Percentiles rank a stretch among this genome's conserved stretches.
These are phyloP conservation scores for Epinephelus fuscoguttatus DNA, from an alignment of 2,113 vertebrate genomes.

Conservation along the genomic window DNA sequence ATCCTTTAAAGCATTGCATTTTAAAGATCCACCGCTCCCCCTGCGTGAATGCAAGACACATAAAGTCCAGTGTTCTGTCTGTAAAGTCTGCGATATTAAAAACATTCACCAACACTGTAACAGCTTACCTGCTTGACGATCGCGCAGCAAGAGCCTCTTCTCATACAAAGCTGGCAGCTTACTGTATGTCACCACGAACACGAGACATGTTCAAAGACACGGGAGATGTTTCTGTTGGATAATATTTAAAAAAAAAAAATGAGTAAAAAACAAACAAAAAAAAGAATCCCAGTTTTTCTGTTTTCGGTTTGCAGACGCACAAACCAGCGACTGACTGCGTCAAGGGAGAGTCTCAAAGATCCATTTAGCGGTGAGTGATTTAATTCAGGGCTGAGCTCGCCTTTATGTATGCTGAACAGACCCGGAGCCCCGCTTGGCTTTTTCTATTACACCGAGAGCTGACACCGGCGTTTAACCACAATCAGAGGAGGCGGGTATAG, in stretches of 20 bases:
- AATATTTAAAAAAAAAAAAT: slow-evolving; percentile 37
- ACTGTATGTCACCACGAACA: slow-evolving; percentile 77
- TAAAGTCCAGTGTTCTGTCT: background rate
- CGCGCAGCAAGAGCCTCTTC: slow-evolving; percentile 63
- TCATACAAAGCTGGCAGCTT: slow-evolving; percentile 66
- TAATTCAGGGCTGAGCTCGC: slow-evolving; percentile 81
- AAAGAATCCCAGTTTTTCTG: slow-evolving; percentile 81
- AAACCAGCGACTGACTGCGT: slow-evolving; percentile 89
- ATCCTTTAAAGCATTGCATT: background rate
- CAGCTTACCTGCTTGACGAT: slow-evolving; percentile 81
- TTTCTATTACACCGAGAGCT: slow-evolving; percentile 74
- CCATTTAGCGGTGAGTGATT: slow-evolving; percentile 82
- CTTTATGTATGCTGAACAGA: slow-evolving; percentile 76
- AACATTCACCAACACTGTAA: slow-evolving; percentile 34
- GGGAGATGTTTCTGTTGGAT: slow-evolving; percentile 48
- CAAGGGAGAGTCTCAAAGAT: slow-evolving; percentile 84
- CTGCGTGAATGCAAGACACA: background rate
- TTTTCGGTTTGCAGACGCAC: slow-evolving; percentile 73
- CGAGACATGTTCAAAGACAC: slow-evolving; percentile 67
- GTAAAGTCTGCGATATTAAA: slow-evolving; percentile 40
- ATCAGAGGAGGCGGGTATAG: slow-evolving; percentile 62
- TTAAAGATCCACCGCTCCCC: background rate
- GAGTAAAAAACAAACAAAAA: slow-evolving; percentile 36
- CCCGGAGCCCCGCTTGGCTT: slow-evolving; percentile 69
- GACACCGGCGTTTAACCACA: slow-evolving; percentile 79